Percentiles rank a stretch among this genome's conserved stretches.
Evolutionary conservation across 2,797 vertebrate species (phyloP).

Genomic region (Nyctibius grandis): DNA sequence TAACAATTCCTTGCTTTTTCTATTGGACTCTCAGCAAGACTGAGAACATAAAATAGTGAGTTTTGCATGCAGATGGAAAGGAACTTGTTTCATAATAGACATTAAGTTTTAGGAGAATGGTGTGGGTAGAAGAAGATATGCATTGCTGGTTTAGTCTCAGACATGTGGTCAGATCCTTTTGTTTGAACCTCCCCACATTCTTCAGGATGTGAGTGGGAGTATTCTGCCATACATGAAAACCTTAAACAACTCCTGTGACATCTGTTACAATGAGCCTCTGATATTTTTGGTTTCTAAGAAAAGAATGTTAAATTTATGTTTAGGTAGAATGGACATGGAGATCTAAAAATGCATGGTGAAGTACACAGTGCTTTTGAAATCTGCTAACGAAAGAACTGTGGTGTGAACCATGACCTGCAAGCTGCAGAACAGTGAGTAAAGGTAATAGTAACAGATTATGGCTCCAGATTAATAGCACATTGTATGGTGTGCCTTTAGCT

Average conservation of each 20-base stretch:
- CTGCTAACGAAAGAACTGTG: neutral
- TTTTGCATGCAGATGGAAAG: neutral
- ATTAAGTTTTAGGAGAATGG: neutral
- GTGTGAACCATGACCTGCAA: neutral
- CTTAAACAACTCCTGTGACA: neutral
- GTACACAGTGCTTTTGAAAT: neutral
- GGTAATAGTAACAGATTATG: neutral
- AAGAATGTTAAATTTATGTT: neutral
- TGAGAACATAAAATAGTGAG: neutral
- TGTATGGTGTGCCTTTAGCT: neutral
- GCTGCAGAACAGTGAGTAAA: neutral
- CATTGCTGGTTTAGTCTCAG: conserved; percentile 10
- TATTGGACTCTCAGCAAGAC: neutral
- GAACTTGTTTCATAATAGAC: neutral
- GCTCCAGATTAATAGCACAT: neutral
- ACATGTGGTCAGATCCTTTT: conserved; percentile 36
- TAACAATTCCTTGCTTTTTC: neutral
- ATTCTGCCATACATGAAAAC: neutral
- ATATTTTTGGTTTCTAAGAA: conserved; percentile 7
- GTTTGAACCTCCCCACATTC: conserved; percentile 20
- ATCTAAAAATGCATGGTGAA: neutral
- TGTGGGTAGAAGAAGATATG: neutral
- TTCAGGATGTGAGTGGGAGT: conserved; percentile 56
- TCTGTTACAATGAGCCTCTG: neutral
- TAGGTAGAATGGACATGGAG: neutral